Evolutionary conservation across 2,113 vertebrate species (phyloP).

Genomic region (Propithecus coquereli): DNA sequence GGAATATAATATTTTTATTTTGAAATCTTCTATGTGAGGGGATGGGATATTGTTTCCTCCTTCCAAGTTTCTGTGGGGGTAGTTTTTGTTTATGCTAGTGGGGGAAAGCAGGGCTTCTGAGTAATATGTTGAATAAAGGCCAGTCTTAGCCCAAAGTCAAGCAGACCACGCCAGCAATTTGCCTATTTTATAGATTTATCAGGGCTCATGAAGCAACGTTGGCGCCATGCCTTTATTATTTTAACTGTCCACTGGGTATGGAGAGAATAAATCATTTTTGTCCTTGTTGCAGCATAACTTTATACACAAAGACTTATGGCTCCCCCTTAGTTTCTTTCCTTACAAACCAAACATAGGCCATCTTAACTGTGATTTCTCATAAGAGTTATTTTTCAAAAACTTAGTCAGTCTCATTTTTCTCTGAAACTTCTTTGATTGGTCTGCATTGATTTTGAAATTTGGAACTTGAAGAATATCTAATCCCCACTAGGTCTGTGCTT

Average conservation of each 20-base stretch:
- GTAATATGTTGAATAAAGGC: not conserved
- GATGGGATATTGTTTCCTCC: not conserved
- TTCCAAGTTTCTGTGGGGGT: not conserved
- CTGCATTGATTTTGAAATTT: constrained; percentile 49
- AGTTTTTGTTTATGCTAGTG: not conserved
- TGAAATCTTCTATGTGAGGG: not conserved
- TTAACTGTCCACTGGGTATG: not conserved
- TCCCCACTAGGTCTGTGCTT: not conserved
- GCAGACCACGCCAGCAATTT: not conserved
- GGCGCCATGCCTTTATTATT: not conserved
- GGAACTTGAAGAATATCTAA: constrained; percentile 36
- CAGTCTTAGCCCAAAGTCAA: not conserved
- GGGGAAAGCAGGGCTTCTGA: not conserved
- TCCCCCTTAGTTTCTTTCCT: not conserved
- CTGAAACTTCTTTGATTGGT: constrained; percentile 36
- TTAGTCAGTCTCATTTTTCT: not conserved
- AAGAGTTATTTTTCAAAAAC: constrained; percentile 30
- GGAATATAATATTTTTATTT: not conserved
- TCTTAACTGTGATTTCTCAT: constrained; percentile 22
- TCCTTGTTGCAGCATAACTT: constrained; percentile 37
- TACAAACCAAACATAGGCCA: not conserved
- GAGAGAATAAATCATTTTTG: not conserved
- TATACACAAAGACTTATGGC: not conserved
- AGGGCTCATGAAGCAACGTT: not conserved
- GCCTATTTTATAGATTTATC: not conserved